Evolutionary conservation across 2,113 vertebrate genomes (phyloP), one percentile per base, ranked within the genome.

Genomic region (Callionymus lyra): DNA sequence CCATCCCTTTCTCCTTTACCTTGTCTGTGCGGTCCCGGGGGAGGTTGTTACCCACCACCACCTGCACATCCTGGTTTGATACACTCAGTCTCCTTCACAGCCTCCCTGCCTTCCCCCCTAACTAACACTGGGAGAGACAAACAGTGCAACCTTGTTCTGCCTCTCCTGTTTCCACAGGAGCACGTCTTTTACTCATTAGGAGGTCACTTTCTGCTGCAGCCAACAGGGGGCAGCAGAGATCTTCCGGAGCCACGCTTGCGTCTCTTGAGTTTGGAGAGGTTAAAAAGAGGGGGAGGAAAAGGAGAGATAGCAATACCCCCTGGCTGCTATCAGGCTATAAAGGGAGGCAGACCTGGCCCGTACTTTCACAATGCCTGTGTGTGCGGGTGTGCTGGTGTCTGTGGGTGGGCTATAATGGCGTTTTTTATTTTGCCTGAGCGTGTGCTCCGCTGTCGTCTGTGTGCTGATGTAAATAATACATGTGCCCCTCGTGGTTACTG

Each of bases 181-280:
- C 36, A 14, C 13, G 5, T 12, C 21, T 27, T 27, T 13, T 31
- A 18, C 27, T 6, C 41, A 6, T 41, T 41, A 4, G 19, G 40
- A 41, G 2, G n/a, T 10, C 8, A 5, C 10, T 12, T 41, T 12
- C 6, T 6, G 2, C 4, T 1, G 10, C 1, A 1, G 15, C 47
- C 83, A 59, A 37, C 31, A 74, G 82, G 73, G 68, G 82, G 80
- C 72, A 76, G 76, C 64, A 75, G 60, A 72, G 75, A 39, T 44
- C 70, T 70, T 52, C 12, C n/a, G n/a, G n/a, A n/a, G n/a, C n/a
- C 13, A 11, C 41, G 12, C 10, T 1, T 4, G 16, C 32, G 18
- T 10, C 15, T 36, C 18, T 38, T 50, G 21, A 27, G 21, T 27
- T 27, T 27, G n/a, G 41, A 10, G 41, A 65, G 60, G 63, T 55